These are phyloP conservation scores for Hippocampus mohnikei DNA, from an alignment of 2,113 vertebrate species.

Conservation along the genomic window DNA sequence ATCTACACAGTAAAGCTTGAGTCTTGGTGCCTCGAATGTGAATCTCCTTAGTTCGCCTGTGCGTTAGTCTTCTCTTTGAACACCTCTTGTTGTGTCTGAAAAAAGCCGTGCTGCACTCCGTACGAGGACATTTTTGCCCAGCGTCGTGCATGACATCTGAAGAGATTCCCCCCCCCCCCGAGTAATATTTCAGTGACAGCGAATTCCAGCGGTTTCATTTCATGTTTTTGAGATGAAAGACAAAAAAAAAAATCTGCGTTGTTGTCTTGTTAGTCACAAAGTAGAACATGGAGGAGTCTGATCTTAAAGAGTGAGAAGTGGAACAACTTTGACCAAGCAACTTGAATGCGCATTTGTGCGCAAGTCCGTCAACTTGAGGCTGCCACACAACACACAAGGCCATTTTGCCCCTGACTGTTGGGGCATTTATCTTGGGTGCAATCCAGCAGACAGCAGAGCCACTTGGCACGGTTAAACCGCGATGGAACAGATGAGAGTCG, in stretches of 20 bases:
- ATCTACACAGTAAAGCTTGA: no score
- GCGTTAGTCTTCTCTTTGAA: no score
- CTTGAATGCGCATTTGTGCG: conserved; percentile 44
- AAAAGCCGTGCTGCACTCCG: neutral
- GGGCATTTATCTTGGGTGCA: conserved; percentile 63
- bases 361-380: conserved; percentile 30
- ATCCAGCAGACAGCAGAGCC: conserved; percentile 67
- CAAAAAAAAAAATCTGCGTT: neutral
- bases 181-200: neutral
- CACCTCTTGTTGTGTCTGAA: neutral
- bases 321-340: conserved; percentile 39
- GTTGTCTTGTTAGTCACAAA: neutral
- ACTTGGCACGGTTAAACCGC: conserved; percentile 47
- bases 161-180: neutral
- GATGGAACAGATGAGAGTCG: conserved; percentile 53
- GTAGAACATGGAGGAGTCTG: neutral
- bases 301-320: conserved; percentile 14
- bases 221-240: neutral
- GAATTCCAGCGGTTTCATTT: neutral
- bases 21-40: no score
- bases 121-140: neutral
- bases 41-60: no score
- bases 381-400: conserved; percentile 48
- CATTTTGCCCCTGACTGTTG: conserved; percentile 52
- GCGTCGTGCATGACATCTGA: neutral